These are phyloP conservation scores for Sinella curviseta DNA, from an alignment of 1,140 invertebrate species.

Conservation along the genomic window DNA sequence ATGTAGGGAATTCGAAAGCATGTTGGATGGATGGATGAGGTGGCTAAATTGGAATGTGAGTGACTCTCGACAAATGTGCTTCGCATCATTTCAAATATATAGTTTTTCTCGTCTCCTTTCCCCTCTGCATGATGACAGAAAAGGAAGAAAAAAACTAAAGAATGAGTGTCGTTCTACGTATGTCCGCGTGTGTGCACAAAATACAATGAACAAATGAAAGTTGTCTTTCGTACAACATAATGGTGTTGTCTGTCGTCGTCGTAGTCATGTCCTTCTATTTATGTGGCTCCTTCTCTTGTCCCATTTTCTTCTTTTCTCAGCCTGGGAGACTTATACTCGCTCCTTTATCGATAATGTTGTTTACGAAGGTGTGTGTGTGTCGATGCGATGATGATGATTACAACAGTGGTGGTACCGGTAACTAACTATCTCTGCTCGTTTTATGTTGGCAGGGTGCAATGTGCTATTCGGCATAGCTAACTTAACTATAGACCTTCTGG, in stretches of 20 bases:
- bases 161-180: neutral
- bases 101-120: neutral
- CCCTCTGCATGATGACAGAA: conserved; percentile 8
- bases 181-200: neutral
- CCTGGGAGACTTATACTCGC: neutral
- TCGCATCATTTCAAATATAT: conserved; percentile 17
- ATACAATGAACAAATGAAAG: neutral
- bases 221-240: neutral
- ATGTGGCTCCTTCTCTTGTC: neutral
- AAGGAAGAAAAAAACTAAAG: too few species aligned
- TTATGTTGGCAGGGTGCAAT: too few species aligned
- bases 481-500: too few species aligned
- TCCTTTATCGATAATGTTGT: neutral
- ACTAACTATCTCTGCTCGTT: too few species aligned
- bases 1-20: neutral
- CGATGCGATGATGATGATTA: too few species aligned
- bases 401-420: too few species aligned
- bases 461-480: too few species aligned
- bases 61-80: conserved; percentile 22
- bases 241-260: neutral
- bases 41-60: conserved; percentile 44
- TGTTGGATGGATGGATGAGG: conserved; percentile 28
- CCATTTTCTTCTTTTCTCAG: neutral
- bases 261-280: too few species aligned
- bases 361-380: neutral